These are phyloP conservation scores for Pollenia angustigena DNA, from an alignment of 2,888 invertebrate genomes.

Conservation along the genomic window DNA sequence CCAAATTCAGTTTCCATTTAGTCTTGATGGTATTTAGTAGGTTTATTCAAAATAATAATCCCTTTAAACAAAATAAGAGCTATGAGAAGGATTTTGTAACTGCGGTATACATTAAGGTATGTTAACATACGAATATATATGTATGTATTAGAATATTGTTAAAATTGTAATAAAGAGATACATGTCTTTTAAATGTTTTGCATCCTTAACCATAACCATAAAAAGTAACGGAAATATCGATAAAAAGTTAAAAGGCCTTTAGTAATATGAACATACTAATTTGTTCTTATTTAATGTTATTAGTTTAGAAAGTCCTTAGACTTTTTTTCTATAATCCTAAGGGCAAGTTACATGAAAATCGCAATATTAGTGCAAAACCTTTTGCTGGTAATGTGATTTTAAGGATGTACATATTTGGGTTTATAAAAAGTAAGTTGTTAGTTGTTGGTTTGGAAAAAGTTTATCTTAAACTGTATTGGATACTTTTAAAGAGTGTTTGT, in stretches of 20 bases:
- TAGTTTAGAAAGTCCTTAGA: not conserved
- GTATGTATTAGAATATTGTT: not conserved
- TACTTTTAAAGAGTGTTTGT: too few species aligned
- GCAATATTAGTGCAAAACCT: not conserved
- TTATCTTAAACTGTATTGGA: too few species aligned
- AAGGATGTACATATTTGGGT: not conserved
- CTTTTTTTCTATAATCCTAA: not conserved
- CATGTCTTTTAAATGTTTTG: conserved; percentile 7
- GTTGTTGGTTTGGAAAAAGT: too few species aligned
- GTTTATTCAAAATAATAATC: conserved; percentile 5
- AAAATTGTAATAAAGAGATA: conserved; percentile 11
- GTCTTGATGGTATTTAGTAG: not conserved
- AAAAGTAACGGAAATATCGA: conserved; percentile 19
- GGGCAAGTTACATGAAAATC: conserved; percentile 3
- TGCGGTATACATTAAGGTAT: too few species aligned
- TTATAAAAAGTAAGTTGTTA: too few species aligned
- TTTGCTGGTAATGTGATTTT: not conserved
- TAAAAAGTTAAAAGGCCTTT: not conserved
- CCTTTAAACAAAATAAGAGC: not conserved
- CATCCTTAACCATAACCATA: not conserved
- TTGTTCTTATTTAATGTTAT: conserved; percentile 8
- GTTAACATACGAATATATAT: too few species aligned
- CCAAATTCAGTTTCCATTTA: not conserved
- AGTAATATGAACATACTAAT: not conserved
- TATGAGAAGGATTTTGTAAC: conserved; percentile 2